Evolutionary conservation across 2,797 vertebrate species (phyloP), one percentile per base, ranked within the genome.

Genomic region (Hydrophis major): DNA sequence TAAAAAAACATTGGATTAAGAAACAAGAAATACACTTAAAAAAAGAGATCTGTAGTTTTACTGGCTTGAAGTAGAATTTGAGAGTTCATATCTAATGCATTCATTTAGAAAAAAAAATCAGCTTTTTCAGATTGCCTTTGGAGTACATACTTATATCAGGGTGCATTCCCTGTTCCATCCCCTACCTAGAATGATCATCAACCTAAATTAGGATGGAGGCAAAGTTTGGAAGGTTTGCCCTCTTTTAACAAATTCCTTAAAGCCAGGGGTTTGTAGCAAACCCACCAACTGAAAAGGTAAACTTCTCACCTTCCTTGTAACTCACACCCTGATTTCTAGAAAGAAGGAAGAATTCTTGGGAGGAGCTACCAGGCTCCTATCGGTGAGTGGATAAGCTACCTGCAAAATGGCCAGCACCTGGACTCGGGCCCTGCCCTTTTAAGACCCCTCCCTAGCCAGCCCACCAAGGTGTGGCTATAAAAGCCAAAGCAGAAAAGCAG

Each of bases 41-140:
- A 0, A 0, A 0, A 0, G 1, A 47, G 0, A 0, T 7, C 74
- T 74, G 0, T 0, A 0, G 59, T 78, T 63, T 60, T 14, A 11
- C 22, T 8, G 4, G 42, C 22, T 83, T 78, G 18, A 94, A 60
- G 22, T n/a, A 66, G 57, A 92, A 86, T 50, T 27, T 61, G 60
- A 61, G 60, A 61, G 22, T 61, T 61, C 57, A 13, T 61, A 60
- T 37, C 55, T 57, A 5, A 59, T 6, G 20, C 86, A 87, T 14
- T 88, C 56, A 60, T 74, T 22, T 27, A 59, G 7, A 25, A 60
- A 60, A 66, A 86, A 32, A 22, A 16, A 28, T 11, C 42, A 89
- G 8, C 22, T 66, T 50, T 53, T 20, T 27, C 11, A 61, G 42
- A 57, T 78, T 78, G 56, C 86, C 42, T 42, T 59, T 88, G 55